Base-by-base conservation (phyloP, 2,113 vertebrate genomes). In the Toxotes chatareus region DNA sequence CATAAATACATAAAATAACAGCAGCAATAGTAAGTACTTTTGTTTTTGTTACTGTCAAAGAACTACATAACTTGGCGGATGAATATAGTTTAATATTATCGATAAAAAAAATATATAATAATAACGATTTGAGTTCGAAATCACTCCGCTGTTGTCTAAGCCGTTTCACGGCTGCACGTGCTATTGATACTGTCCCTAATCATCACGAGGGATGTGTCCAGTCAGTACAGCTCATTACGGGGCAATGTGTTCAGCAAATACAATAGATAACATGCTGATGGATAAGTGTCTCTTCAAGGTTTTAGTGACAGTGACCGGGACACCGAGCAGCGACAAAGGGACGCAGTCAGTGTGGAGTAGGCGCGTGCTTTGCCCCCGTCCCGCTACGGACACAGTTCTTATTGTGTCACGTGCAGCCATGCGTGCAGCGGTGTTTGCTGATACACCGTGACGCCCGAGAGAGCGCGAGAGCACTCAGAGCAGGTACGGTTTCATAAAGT, bases 331-430 rank as follows among this genome's bases (percentile, higher is more conserved):
- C 23, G 55, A 62, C n/a, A n/a, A 36, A 70, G 44, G 17, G 53
- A 74, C 57, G 73, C 51, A 74, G 73, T 38, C 19, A 21, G 10
- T 21, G 27, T 10, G 4, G 57, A 57, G 69, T 13, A 44, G 46
- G 83, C 85, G 75, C 87, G 74, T 64, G 88, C 71, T 13, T 47
- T 51, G 46, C 5, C 38, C 56, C 76, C 32, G 65, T 88, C 83
- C 69, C 27, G 51, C 66, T 21, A n/a, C 8, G 23, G 63, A 62
- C 47, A 32, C 27, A 4, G n/a, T 36, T 55, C 23, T 46, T 32
- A 51, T 47, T 34, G 74, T 78, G 75, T 85, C 86, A 92, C 85
- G 86, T 88, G 83, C 76, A 80, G 64, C 34, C 67, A 40, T 49
- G 73, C 81, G 81, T 79, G 82, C 86, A 55, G 71, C 53, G 2